phyloP scores from a whole-genome alignment of 2,888 invertebrate species.

The Meteorus cinctellus region DNA sequence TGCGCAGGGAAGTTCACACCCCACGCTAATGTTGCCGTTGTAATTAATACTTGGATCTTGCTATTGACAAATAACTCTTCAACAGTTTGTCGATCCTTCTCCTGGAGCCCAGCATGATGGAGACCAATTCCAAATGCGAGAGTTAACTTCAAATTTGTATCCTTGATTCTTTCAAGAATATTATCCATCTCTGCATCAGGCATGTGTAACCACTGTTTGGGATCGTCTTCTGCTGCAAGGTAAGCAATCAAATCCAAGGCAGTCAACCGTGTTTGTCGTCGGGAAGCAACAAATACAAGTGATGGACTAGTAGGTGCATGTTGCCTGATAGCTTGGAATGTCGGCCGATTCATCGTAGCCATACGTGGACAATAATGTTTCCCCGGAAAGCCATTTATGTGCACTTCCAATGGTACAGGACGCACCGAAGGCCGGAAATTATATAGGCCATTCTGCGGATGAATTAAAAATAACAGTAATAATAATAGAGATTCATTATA shows the following conservation, averaged over 20 bases:
- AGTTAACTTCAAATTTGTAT: slow-evolving; percentile 93
- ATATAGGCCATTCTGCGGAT: slow-evolving; percentile 84
- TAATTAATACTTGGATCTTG: slow-evolving; percentile 96
- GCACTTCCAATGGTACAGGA: slow-evolving; percentile 96
- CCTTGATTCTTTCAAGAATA: slow-evolving; percentile 80
- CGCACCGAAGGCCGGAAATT: slow-evolving; percentile 98
- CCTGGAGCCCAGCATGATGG: slow-evolving; percentile 98
- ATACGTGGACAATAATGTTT: slow-evolving; percentile 99
- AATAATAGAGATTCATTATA: not conserved
- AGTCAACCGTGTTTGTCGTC: slow-evolving; percentile 96
- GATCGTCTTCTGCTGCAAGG: slow-evolving; percentile 91
- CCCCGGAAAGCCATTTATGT: slow-evolving; percentile 96
- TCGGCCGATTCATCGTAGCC: slow-evolving; percentile 99
- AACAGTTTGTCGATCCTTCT: slow-evolving; percentile 90
- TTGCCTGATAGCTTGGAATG: slow-evolving; percentile 94
- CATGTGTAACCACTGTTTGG: slow-evolving; percentile 96
- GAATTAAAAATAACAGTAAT: not conserved
- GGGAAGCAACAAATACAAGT: slow-evolving; percentile 95
- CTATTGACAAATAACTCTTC: slow-evolving; percentile 96
- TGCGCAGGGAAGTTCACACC: slow-evolving; percentile 99
- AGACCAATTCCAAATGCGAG: slow-evolving; percentile 98
- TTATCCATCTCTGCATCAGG: slow-evolving; percentile 89
- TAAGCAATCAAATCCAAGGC: slow-evolving; percentile 95
- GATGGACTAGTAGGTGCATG: slow-evolving; percentile 94
- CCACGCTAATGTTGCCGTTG: slow-evolving; percentile 99